Percentiles rank a stretch among this genome's conserved stretches.
These are phyloP conservation scores for Volucella zonaria DNA, from an alignment of 2,888 invertebrate species.

Conservation along the genomic window DNA sequence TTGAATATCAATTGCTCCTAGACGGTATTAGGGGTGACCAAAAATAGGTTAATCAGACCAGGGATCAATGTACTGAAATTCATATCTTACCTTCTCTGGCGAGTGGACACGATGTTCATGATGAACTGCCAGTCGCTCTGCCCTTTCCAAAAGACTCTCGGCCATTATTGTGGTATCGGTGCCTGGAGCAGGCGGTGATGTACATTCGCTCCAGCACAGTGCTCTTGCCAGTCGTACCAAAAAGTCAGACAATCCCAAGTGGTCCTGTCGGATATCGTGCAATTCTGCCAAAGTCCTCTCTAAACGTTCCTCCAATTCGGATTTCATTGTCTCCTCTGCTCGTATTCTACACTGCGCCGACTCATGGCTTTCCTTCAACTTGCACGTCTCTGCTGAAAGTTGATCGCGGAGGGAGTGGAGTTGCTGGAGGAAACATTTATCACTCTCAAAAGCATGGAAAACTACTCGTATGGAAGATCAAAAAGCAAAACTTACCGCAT, in stretches of 20 bases:
- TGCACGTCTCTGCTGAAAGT: slow-evolving; percentile 88
- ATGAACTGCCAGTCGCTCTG: slow-evolving; percentile 86
- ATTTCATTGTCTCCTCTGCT: slow-evolving; percentile 86
- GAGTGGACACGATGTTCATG: slow-evolving; percentile 78
- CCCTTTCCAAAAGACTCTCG: slow-evolving; percentile 92
- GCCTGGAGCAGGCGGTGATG: slow-evolving; percentile 80
- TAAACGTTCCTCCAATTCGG: slow-evolving; percentile 88
- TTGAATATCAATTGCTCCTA: too few relatives aligned
- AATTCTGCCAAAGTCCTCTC: slow-evolving; percentile 92
- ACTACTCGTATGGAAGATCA: background rate
- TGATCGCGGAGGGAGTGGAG: slow-evolving; percentile 90
- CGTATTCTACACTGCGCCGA: slow-evolving; percentile 87
- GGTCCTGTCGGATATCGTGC: slow-evolving; percentile 84
- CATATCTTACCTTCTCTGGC: slow-evolving; percentile 75
- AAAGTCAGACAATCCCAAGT: slow-evolving; percentile 86
- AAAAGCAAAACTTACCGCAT: slow-evolving; percentile 84
- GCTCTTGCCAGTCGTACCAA: slow-evolving; percentile 92
- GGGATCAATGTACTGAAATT: background rate
- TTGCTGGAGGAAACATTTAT: slow-evolving; percentile 84
- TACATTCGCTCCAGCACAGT: slow-evolving; percentile 84
- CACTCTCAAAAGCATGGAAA: background rate
- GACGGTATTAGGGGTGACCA: too few relatives aligned
- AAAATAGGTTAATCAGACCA: too few relatives aligned
- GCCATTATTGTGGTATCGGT: slow-evolving; percentile 83
- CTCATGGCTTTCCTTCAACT: slow-evolving; percentile 84